Evolutionary conservation across 2,888 invertebrate genomes (phyloP).

Genomic region (Notodonta ziczac): DNA sequence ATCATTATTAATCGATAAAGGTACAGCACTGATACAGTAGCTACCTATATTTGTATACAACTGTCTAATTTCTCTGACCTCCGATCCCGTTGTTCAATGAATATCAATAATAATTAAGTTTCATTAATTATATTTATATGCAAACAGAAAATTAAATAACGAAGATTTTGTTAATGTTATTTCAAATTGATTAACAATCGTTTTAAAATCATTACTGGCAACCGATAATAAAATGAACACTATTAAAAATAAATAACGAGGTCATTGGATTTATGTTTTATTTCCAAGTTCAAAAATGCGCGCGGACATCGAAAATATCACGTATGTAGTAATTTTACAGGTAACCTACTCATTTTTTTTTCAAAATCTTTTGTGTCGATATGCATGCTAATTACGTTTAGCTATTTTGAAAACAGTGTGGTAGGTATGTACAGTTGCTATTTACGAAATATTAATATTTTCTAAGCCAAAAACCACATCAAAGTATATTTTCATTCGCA

Average conservation of each 20-base stretch:
- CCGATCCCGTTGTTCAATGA: neutral
- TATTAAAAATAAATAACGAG: no score
- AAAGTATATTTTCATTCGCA: conserved; percentile 9
- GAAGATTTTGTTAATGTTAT: neutral
- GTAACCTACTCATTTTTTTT: no score
- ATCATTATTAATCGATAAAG: no score
- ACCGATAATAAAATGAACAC: neutral
- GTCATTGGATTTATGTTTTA: neutral
- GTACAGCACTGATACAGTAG: no score
- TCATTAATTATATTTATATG: neutral
- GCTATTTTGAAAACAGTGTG: no score
- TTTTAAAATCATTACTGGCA: neutral
- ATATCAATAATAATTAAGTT: no score
- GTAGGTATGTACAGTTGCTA: neutral
- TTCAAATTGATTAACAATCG: neutral
- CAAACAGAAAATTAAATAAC: neutral
- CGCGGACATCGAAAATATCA: no score
- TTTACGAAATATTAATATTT: conserved; percentile 26
- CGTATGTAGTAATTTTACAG: no score
- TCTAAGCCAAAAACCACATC: conserved; percentile 12
- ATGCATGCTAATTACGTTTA: no score
- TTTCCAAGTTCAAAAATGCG: neutral
- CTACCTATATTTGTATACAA: neutral
- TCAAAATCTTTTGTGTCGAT: no score
- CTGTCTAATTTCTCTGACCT: neutral